Base-by-base conservation (phyloP, 2,888 invertebrate genomes). In the Stenchaetothrips biformis region DNA sequence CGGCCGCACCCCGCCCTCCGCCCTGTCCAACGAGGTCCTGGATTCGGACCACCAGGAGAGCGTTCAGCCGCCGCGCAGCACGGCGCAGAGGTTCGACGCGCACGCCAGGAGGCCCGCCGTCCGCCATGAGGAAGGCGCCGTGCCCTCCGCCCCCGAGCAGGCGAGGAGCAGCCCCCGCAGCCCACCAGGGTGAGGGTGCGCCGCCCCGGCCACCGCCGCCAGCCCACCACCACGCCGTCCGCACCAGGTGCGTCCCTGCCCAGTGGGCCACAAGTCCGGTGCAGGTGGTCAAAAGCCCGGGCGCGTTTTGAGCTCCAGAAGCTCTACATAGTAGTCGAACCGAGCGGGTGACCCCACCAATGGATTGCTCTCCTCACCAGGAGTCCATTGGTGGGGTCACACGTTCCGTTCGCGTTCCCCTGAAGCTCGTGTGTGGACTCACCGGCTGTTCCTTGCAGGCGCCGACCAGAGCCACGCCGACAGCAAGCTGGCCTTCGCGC, bases 1-100 rank as follows among this genome's bases (percentile, higher is more conserved):
- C 25, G 13, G 16, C 53, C 13, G 53, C 16, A 74, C 67, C 21
- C 67, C 67, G 67, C 67, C 67, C 25, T 25, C 67, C 67, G 67
- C 25, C 21, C 67, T 74, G 25, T 74, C 67, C 67, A 74, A 74
- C 67, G 67, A 74, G 67, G 67, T 74, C 25, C 25, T 25, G 8
- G 67, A 74, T 25, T 74, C 67, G 21, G 67, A 74, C 25, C 67
- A 74, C 67, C 67, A 74, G 67, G 67, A 74, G 67, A 74, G 67
- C 25, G 67, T 74, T 21, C 25, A 21, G n/a, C 67, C 67, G 1
- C 67, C 67, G 8, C 21, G 67, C 1, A 25, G 67, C 67, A 25
- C 67, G 21, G 67, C 25, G 67, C 67, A 74, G 67, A 74, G 67
- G 21, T 74, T 74, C 67, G 67, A 74, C 21, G 9, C 37, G 37